Evolutionary conservation across 2,113 vertebrate genomes (phyloP), one percentile per base, ranked within the genome.

Genomic region (Coptodon rendalli): DNA sequence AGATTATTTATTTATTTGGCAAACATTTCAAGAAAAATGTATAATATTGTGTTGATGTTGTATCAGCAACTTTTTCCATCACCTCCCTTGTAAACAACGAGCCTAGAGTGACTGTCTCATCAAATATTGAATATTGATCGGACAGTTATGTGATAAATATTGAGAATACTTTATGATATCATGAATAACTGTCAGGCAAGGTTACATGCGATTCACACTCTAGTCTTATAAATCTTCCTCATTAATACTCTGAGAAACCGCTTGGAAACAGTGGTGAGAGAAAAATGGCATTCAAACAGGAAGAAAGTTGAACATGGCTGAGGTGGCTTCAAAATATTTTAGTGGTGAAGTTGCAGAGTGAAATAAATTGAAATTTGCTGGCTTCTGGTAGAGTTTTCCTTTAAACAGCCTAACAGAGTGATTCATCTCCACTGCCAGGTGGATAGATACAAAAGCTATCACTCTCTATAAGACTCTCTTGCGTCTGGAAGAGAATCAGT

Each of bases 161-260:
- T 45, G 38, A 45, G 36, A 71, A 43, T 24, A 43, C 12, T 43
- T 43, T 43, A 24, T 43, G 36, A 71, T 43, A 43, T 43, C n/a
- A 6, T 16, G n/a, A 71, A 71, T 71, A 16, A 24, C 66, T 68
- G 40, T 68, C 34, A 68, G 34, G 34, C 19, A 40, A 0, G 7
- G 34, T 68, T 68, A 5, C 36, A 40, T 22, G 34, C 1, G 2
- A 68, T 40, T 68, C 63, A 40, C 19, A 40, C 63, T 68, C 7
- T 40, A 22, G 19, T 22, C 34, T 68, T 68, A 40, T 68, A 68
- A 68, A 22, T 22, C 19, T 22, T 40, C 2, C 63, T 68, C 19
- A 68, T 0, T 14, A 2, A 40, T 40, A 68, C 34, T 22, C 6
- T 14, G 19, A 40, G 19, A 22, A 40, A 68, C 7, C 5, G 0